These are phyloP conservation scores for Pseudoatta argentina DNA, from an alignment of 1,140 invertebrate species.

Conservation along the genomic window DNA sequence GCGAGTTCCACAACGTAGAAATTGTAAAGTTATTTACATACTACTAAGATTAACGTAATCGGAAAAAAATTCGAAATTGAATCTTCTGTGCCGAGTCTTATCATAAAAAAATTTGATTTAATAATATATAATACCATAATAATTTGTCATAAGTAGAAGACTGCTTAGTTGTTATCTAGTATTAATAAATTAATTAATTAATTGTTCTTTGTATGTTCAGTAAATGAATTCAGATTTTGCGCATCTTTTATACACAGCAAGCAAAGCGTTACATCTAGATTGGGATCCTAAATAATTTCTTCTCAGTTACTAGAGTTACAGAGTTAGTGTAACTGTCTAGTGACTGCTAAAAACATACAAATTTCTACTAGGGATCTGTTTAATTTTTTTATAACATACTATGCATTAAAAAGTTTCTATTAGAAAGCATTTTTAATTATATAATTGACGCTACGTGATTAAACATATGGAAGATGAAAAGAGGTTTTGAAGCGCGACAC, in stretches of 20 bases:
- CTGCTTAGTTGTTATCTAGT: too few species aligned
- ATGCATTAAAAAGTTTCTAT: background rate
- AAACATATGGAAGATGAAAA: background rate
- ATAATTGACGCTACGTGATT: background rate
- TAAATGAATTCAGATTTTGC: too few species aligned
- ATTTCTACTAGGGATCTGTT: too few species aligned
- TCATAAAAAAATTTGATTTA: background rate
- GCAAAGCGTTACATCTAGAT: too few species aligned
- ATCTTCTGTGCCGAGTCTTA: background rate
- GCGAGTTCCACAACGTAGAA: conserved; percentile 5
- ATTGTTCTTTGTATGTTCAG: too few species aligned
- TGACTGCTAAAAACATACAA: too few species aligned
- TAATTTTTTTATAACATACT: background rate
- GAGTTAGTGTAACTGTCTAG: too few species aligned
- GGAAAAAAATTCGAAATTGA: conserved; percentile 4
- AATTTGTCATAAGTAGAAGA: too few species aligned
- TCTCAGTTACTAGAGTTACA: too few species aligned
- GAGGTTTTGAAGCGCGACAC: conserved; percentile 15
- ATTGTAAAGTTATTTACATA: conserved; percentile 9
- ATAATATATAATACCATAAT: background rate
- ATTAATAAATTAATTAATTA: too few species aligned
- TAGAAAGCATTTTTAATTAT: background rate
- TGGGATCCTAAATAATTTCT: too few species aligned
- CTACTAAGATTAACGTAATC: background rate
- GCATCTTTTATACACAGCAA: too few species aligned